Base-by-base conservation (phyloP, 1,140 invertebrate species). In the Temnothorax curvispinosus region DNA sequence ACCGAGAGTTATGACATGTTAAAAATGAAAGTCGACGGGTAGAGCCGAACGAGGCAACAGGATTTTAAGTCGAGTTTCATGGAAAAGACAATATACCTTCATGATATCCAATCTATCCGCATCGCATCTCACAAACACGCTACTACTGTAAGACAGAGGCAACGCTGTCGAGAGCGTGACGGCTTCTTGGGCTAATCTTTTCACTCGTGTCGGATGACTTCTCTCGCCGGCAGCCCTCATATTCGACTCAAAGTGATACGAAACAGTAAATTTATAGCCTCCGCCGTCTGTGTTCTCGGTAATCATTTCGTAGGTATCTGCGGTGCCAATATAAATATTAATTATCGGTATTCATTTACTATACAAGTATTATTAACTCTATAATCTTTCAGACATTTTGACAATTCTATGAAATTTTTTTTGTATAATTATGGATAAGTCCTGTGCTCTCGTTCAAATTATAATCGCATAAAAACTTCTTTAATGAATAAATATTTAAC, bases 91-190 rank as follows among this genome's bases (percentile, higher is more conserved):
- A 81, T 80, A 74, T 93, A 98, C 98, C 96, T 99, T 99, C 98
- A 99, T 99, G 82, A 99, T 97, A 95, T 99, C 98, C 65, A 99
- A 96, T 89, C 99, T 96, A 94, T 99, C 98, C 76, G 98, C 97
- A 96, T 99, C 99, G 95, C 98, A 99, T 88, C 99, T 96, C 72
- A 99, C 98, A 96, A 99, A 99, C 65, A 99, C 99, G 89, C 98
- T 98, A 93, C 98, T 99, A 93, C 98, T 99, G 91, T 98, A 98
- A 32, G 98, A 99, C 27, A 99, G 96, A 75, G 99, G 99, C 87
- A 99, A 96, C 72, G 98, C 98, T 75, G 98, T 99, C 65, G 98
- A 98, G n/a, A 99, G 96, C 13, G 99, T 99, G 41, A 99, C 98
- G 78, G 98, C 97, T 95, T 99, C 99, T 95, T 99, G 99, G 38